Conservation (phyloP, 92 coral and sea anemone genomes). For the Epizoanthus stellaris region DNA sequence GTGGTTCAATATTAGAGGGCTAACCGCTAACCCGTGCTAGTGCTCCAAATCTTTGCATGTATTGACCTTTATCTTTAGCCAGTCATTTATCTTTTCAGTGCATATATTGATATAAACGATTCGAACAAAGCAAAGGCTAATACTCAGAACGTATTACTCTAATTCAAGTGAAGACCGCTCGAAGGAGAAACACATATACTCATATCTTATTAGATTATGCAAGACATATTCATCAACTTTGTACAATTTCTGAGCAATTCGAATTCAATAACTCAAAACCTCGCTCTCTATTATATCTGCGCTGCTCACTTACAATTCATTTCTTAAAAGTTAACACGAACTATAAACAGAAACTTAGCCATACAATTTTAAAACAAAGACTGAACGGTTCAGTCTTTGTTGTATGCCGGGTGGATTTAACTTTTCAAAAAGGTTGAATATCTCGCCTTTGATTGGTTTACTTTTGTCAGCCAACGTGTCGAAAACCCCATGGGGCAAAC, state of each 20-base stretch:
- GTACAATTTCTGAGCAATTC: background rate
- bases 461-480: slow-evolving; percentile 2
- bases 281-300: background rate
- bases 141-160: background rate
- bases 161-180: background rate
- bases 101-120: background rate
- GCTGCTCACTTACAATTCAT: background rate
- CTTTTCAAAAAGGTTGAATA: slow-evolving; percentile 22
- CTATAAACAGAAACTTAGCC: background rate
- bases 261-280: background rate
- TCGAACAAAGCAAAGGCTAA: too few relatives aligned
- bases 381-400: background rate
- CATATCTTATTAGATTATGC: background rate
- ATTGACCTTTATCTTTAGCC: background rate
- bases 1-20: too few relatives aligned
- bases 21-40: too few relatives aligned
- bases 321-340: slow-evolving; percentile 1
- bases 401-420: background rate
- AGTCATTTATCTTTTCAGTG: slow-evolving; percentile 14
- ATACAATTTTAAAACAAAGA: too few relatives aligned
- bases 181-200: background rate
- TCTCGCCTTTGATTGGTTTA: slow-evolving; percentile 22
- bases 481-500: slow-evolving; percentile 29
- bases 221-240: background rate
- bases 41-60: background rate